Base-by-base conservation (phyloP, 2,888 invertebrate species). In the Miltochrista miniata region DNA sequence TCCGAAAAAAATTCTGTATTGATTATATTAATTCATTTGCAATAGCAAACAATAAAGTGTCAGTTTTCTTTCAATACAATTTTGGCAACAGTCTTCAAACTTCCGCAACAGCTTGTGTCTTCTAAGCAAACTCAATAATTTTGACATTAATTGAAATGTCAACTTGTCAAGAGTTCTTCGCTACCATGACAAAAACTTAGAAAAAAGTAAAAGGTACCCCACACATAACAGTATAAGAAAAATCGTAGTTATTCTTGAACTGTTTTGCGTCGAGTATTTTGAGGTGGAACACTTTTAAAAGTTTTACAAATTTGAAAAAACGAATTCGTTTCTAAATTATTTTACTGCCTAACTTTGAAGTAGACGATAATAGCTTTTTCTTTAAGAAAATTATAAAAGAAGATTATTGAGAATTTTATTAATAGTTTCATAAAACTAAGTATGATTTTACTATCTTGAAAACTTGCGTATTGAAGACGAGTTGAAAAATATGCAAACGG, bases 141-240 rank as follows among this genome's bases (percentile, higher is more conserved):
- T 36, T 37, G 33, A 34, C 24, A 15, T 33, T 48, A 51, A 48
- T 39, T 55, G 34, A 10, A 31, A 15, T 11, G 31, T 38, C 33
- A 40, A 38, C 8, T 35, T 49, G 15, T 38, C 31, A 12, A 8
- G 11, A 33, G n/a, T 18, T 8, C 18, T 24, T 5, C 34, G 18
- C 30, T 13, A n/a, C n/a, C n/a, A n/a, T n/a, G n/a, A n/a, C n/a
- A n/a, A 24, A 43, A 47, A 52, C 8, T 42, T 48, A 41, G 12
- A 14, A 41, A 47, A 13, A 24, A 13, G 18, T 35, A 7, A 14
- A 35, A 30, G 12, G 12, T 14, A 29, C 9, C 15, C 7, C 4
- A 13, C 14, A 14, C 10, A 34, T 5, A 15, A 12, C 12, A 36
- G 12, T 12, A n/a, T 7, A 10, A 36, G 36, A 35, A 40, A 9